Conservation (phyloP, 2,797 vertebrate genomes). For the Chelmon rostratus region DNA sequence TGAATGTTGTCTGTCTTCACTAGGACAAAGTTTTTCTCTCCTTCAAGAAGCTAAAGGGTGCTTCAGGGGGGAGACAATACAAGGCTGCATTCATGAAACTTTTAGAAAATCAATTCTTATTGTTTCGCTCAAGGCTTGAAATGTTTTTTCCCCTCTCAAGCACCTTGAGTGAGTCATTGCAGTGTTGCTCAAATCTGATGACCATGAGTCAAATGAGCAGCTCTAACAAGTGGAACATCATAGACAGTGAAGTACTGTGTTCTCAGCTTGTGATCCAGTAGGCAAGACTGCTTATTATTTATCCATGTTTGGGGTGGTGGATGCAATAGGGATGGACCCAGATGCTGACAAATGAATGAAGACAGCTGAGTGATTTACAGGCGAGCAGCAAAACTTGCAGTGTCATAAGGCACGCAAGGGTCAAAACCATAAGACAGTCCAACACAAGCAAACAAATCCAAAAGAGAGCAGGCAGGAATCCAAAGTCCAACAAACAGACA, state of each 20-base stretch:
- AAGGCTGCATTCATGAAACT: background rate
- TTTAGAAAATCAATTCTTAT: background rate
- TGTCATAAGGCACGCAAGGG: too few species aligned
- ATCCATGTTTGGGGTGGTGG: too few species aligned
- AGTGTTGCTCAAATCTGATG: background rate
- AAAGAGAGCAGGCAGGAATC: too few species aligned
- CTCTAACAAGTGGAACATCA: background rate
- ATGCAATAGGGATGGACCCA: too few species aligned
- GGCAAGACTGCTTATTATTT: background rate
- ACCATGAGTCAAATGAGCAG: background rate
- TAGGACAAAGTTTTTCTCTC: background rate
- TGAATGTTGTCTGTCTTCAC: background rate
- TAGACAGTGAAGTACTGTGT: background rate
- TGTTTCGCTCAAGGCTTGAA: conserved; percentile 5
- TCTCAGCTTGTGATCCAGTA: background rate
- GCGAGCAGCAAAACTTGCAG: too few species aligned
- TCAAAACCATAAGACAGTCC: too few species aligned
- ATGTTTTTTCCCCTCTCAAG: background rate
- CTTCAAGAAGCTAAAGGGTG: background rate
- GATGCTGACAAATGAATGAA: too few species aligned
- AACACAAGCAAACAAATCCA: too few species aligned
- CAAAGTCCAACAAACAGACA: too few species aligned
- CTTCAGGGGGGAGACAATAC: background rate
- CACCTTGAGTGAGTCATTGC: background rate
- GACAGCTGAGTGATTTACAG: too few species aligned